Evolutionary conservation across 1,140 invertebrate genomes (phyloP).

Genomic region (Plutomurus gul): DNA sequence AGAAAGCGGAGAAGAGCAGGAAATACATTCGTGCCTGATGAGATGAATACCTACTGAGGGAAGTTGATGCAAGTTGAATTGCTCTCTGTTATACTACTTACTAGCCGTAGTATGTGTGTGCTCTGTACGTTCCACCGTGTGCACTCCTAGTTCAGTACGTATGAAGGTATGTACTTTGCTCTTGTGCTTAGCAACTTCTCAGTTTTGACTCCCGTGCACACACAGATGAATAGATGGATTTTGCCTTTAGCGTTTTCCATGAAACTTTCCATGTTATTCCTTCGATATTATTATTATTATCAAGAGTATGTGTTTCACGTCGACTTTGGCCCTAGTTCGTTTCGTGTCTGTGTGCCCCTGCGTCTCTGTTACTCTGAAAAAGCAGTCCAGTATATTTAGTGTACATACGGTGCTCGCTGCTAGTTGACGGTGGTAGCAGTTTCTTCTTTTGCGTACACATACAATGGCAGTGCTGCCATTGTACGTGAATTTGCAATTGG

Average conservation of each 20-base stretch:
- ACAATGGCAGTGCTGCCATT: no score
- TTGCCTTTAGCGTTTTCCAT: constrained; percentile 8
- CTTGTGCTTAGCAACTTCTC: constrained; percentile 32
- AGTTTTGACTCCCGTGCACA: constrained; percentile 27
- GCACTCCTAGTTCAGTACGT: no score
- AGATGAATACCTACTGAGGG: constrained; percentile 34
- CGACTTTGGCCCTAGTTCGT: background rate
- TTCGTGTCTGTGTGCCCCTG: background rate
- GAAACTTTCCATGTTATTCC: constrained; percentile 35
- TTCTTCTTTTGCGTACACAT: background rate
- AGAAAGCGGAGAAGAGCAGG: background rate
- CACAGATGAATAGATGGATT: constrained; percentile 41
- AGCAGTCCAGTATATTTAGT: background rate
- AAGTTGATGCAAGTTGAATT: no score
- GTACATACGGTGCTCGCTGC: no score
- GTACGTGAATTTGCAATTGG: background rate
- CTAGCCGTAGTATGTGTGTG: no score
- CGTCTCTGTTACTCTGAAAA: background rate
- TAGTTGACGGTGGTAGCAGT: no score
- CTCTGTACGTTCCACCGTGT: background rate
- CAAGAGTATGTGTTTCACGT: constrained; percentile 14
- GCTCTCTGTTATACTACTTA: background rate
- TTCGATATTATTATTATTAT: constrained; percentile 36
- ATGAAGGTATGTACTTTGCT: background rate
- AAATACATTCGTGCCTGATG: constrained; percentile 26